Conservation (phyloP, 2,888 invertebrate genomes). For the Pomacea canaliculata region DNA sequence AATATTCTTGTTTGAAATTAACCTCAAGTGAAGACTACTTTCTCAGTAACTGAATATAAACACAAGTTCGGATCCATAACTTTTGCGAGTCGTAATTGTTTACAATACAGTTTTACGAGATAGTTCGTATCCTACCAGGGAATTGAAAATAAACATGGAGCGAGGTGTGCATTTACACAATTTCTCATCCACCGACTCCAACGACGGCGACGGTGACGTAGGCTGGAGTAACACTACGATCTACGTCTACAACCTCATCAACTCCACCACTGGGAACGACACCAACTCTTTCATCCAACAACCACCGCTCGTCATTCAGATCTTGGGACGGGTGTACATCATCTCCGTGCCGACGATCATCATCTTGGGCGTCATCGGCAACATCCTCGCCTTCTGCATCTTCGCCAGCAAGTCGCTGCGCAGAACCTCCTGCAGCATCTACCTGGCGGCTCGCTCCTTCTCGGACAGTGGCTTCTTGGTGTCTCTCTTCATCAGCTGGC, state of each 20-base stretch:
- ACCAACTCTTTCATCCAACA: background rate
- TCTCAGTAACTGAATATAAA: too few species aligned
- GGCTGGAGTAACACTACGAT: background rate
- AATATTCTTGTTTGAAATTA: too few species aligned
- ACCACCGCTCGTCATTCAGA: slow-evolving; percentile 20
- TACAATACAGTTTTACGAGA: too few species aligned
- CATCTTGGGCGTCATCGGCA: slow-evolving; percentile 80
- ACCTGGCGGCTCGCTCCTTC: slow-evolving; percentile 81
- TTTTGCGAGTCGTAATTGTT: too few species aligned
- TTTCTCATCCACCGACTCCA: too few species aligned
- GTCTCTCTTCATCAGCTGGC: slow-evolving; percentile 73
- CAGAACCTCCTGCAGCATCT: slow-evolving; percentile 81
- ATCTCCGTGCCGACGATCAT: slow-evolving; percentile 81
- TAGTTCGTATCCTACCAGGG: too few species aligned
- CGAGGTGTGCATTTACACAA: too few species aligned
- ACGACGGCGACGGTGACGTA: too few species aligned
- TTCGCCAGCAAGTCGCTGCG: slow-evolving; percentile 81
- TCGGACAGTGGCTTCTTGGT: slow-evolving; percentile 83
- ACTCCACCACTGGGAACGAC: slow-evolving; percentile 2
- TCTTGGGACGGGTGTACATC: slow-evolving; percentile 65
- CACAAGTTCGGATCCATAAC: too few species aligned
- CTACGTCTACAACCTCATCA: background rate
- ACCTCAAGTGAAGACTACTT: too few species aligned
- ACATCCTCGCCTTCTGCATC: slow-evolving; percentile 80
- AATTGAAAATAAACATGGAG: too few species aligned